A percentile compares a stretch with the other conserved stretches of the same genome.
These are phyloP conservation scores for Lindbergichthys nudifrons DNA, from an alignment of 2,797 vertebrate genomes.

Conservation along the genomic window DNA sequence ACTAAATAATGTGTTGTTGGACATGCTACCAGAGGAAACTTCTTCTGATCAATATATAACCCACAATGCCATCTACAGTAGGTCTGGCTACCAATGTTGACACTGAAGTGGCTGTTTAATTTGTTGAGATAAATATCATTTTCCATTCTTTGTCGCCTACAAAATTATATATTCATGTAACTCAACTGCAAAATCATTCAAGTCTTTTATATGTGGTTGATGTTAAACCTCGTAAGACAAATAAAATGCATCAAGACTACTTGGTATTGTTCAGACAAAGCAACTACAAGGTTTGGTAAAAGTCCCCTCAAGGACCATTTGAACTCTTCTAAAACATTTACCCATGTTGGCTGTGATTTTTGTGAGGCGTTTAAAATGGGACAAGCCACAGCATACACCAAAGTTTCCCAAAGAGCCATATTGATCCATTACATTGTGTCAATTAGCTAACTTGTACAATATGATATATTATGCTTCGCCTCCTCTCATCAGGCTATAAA, in stretches of 20 bases:
- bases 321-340: not conserved
- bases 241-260: too few relatives aligned
- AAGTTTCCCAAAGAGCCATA: not conserved
- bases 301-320: not conserved
- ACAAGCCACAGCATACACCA: not conserved
- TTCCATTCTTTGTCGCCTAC: too few relatives aligned
- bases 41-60: too few relatives aligned
- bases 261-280: too few relatives aligned
- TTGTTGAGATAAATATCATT: too few relatives aligned
- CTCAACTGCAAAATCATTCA: too few relatives aligned
- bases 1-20: too few relatives aligned
- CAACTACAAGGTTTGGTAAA: too few relatives aligned
- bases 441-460: not conserved
- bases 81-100: not conserved
- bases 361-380: not conserved
- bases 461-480: conserved; percentile 1
- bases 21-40: not conserved
- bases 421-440: not conserved
- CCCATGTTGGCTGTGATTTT: not conserved
- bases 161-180: too few relatives aligned
- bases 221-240: too few relatives aligned
- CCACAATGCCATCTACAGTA: not conserved
- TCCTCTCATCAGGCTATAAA: conserved; percentile 6
- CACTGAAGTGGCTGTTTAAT: not conserved
- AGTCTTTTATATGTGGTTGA: too few relatives aligned